Evolutionary conservation across 2,797 vertebrate species (phyloP).

Genomic region (Thunnus albacares): DNA sequence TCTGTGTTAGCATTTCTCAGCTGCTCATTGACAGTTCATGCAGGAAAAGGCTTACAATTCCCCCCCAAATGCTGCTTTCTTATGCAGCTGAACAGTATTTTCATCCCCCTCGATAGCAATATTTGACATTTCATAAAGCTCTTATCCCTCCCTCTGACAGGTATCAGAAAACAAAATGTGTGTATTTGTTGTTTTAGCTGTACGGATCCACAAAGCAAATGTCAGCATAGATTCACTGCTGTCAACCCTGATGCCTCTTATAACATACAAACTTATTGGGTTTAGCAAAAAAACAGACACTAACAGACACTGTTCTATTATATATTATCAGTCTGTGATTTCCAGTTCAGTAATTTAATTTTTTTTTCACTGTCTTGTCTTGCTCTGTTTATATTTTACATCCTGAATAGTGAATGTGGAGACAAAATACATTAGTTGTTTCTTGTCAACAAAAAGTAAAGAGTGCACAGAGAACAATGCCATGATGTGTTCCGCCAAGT

Average conservation of each 20-base stretch:
- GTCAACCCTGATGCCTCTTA: constrained; percentile 15
- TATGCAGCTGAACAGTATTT: constrained; percentile 17
- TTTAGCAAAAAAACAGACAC: constrained; percentile 3
- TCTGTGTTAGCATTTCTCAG: background rate
- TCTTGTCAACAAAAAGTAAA: constrained; percentile 1
- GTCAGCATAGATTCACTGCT: constrained; percentile 42
- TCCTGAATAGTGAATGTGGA: background rate
- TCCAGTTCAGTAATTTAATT: background rate
- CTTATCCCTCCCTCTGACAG: constrained; percentile 48
- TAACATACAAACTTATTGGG: constrained; percentile 12
- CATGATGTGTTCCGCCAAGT: constrained; percentile 10
- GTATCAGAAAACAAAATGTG: constrained; percentile 39
- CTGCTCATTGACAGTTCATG: constrained; percentile 6
- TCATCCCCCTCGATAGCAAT: constrained; percentile 7
- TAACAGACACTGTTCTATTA: background rate
- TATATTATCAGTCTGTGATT: background rate
- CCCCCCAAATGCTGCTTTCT: background rate
- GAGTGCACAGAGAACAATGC: constrained; percentile 13
- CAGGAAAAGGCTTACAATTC: background rate
- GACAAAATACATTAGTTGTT: background rate
- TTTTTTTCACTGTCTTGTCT: constrained; percentile 5
- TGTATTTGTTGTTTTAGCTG: constrained; percentile 52
- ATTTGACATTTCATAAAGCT: constrained; percentile 39
- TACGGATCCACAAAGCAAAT: constrained; percentile 51
- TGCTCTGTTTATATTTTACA: background rate